These are phyloP conservation scores for Rhinatrema bivittatum DNA, from an alignment of 2,797 vertebrate species.

Conservation along the genomic window DNA sequence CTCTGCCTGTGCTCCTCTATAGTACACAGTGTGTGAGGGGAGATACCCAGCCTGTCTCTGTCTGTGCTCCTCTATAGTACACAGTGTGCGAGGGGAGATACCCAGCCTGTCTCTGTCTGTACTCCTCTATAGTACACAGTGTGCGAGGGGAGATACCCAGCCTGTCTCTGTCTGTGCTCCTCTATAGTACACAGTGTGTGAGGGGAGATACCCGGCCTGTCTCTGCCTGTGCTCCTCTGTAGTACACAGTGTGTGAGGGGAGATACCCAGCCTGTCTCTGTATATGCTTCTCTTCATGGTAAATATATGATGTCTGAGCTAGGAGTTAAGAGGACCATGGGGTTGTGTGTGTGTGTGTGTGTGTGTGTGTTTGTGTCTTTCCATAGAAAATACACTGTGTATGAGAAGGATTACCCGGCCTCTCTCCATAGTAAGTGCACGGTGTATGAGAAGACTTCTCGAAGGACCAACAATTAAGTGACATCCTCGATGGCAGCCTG, in stretches of 20 bases:
- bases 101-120: not conserved
- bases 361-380: too few species aligned
- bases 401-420: too few species aligned
- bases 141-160: not conserved
- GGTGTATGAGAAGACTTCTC: too few species aligned
- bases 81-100: not conserved
- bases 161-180: too few species aligned
- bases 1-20: accelerated
- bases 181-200: conserved; percentile 34
- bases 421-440: too few species aligned
- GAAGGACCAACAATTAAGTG: too few species aligned
- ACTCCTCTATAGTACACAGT: conserved; percentile 43
- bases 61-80: conserved; percentile 47
- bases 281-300: too few species aligned
- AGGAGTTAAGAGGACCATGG: too few species aligned
- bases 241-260: conserved; percentile 33
- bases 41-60: not conserved
- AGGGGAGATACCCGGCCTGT: not conserved
- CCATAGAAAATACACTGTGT: too few species aligned
- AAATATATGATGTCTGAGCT: too few species aligned
- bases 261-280: not conserved
- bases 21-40: conserved; percentile 33
- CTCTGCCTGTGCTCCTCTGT: accelerated
- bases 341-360: too few species aligned
- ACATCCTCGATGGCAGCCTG: too few species aligned